Conservation (phyloP, 2,797 vertebrate species). For the Sebastes nivosus region DNA sequence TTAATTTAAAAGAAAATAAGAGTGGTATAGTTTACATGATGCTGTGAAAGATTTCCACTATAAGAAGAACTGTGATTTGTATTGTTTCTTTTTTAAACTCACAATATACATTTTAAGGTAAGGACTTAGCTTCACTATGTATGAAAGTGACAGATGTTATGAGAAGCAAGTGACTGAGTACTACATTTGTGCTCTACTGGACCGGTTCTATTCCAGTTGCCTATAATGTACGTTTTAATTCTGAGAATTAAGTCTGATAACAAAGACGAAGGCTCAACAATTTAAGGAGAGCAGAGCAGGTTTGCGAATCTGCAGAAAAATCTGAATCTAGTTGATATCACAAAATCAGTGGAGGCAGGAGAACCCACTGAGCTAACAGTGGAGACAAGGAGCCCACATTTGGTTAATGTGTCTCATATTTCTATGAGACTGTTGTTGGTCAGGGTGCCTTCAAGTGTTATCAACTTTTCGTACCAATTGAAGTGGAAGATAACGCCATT, state of each 20-base stretch:
- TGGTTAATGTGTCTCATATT: neutral
- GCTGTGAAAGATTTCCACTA: neutral
- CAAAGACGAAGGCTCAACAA: neutral
- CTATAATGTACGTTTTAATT: neutral
- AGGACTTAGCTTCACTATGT: neutral
- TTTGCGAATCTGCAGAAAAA: neutral
- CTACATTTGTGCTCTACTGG: neutral
- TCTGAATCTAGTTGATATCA: neutral
- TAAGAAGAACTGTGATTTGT: neutral
- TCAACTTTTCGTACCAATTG: neutral
- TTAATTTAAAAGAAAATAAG: neutral
- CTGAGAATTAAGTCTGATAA: neutral
- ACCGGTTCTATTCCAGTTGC: neutral
- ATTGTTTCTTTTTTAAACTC: neutral
- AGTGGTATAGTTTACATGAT: neutral
- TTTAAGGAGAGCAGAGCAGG: neutral
- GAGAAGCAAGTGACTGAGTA: neutral
- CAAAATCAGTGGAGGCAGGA: neutral
- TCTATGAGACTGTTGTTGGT: neutral
- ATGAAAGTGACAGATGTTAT: neutral
- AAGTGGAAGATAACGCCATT: neutral
- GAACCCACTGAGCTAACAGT: neutral
- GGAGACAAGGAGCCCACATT: neutral
- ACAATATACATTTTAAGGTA: neutral
- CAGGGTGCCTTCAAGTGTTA: neutral